Conservation (phyloP, 2,888 invertebrate species). For the Amiota communis region DNA sequence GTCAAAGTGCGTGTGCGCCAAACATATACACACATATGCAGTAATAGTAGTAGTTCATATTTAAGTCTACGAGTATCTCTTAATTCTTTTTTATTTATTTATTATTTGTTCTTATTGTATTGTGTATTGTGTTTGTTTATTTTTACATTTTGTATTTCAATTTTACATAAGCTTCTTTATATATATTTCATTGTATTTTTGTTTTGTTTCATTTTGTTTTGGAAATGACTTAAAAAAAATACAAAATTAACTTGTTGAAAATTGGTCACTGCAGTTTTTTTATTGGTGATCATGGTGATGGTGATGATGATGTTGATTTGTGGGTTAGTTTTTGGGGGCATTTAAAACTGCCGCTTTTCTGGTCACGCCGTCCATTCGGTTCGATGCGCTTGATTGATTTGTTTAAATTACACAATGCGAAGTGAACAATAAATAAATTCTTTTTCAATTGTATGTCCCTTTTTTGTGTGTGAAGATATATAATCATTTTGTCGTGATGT, state of each 20-base stretch:
- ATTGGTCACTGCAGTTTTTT: constrained; percentile 4
- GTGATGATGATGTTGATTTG: not conserved
- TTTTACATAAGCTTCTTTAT: not conserved
- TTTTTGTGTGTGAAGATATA: too few relatives aligned
- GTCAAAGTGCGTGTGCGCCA: constrained; percentile 15
- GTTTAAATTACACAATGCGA: constrained; percentile 18
- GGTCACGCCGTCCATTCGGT: not conserved
- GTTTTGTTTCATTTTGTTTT: not conserved
- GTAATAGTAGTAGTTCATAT: too few relatives aligned
- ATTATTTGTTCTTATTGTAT: not conserved
- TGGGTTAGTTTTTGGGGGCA: not conserved
- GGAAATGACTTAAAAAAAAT: not conserved
- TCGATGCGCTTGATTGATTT: constrained; percentile 43
- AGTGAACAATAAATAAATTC: too few relatives aligned
- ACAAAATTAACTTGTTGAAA: constrained; percentile 14
- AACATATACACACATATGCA: too few relatives aligned
- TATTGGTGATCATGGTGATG: not conserved
- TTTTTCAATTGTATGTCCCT: too few relatives aligned
- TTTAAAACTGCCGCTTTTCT: not conserved
- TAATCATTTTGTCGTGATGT: too few relatives aligned
- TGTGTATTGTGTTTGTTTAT: constrained; percentile 1
- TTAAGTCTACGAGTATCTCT: too few relatives aligned
- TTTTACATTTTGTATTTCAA: not conserved
- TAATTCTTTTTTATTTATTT: not conserved
- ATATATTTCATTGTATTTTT: not conserved